phyloP scores from a whole-genome alignment of 2,888 invertebrate species.

The Hemistola chrysoprasaria region DNA sequence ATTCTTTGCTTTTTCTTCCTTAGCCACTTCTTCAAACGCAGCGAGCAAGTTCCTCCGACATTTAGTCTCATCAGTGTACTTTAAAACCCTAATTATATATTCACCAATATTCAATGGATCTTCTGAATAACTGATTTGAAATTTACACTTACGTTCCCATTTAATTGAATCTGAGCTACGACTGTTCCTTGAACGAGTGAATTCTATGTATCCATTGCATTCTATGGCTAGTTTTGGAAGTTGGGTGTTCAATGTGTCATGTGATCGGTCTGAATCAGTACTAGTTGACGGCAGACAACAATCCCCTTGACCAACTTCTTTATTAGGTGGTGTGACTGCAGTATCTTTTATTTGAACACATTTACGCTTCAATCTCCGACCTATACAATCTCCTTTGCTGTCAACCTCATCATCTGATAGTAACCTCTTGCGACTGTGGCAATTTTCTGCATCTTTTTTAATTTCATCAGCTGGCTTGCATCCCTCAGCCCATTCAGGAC shows the following conservation, averaged over 20 bases:
- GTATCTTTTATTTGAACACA: constrained; percentile 39
- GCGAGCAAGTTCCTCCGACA: constrained; percentile 82
- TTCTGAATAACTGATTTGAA: constrained; percentile 84
- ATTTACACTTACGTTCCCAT: constrained; percentile 84
- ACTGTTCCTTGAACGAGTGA: constrained; percentile 62
- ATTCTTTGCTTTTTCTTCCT: constrained; percentile 45
- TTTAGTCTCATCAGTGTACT: constrained; percentile 83
- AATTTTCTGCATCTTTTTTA: constrained; percentile 30
- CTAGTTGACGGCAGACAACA: constrained; percentile 72
- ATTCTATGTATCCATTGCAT: constrained; percentile 73
- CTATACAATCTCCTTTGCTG: constrained; percentile 58
- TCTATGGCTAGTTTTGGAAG: constrained; percentile 70
- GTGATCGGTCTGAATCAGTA: constrained; percentile 59
- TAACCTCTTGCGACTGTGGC: constrained; percentile 42
- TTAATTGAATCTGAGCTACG: constrained; percentile 67
- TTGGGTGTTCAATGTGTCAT: constrained; percentile 64
- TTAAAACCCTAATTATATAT: constrained; percentile 82
- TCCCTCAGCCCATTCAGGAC: constrained; percentile 72
- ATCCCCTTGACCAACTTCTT: constrained; percentile 72
- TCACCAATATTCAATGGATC: constrained; percentile 77
- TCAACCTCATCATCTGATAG: constrained; percentile 44
- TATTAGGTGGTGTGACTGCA: constrained; percentile 63
- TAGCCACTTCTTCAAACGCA: constrained; percentile 70
- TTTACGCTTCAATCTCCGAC: constrained; percentile 48
- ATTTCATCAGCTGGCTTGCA: constrained; percentile 52